phyloP scores from a whole-genome alignment of 2,113 vertebrate species.

The Myrmecophaga tridactyla region DNA sequence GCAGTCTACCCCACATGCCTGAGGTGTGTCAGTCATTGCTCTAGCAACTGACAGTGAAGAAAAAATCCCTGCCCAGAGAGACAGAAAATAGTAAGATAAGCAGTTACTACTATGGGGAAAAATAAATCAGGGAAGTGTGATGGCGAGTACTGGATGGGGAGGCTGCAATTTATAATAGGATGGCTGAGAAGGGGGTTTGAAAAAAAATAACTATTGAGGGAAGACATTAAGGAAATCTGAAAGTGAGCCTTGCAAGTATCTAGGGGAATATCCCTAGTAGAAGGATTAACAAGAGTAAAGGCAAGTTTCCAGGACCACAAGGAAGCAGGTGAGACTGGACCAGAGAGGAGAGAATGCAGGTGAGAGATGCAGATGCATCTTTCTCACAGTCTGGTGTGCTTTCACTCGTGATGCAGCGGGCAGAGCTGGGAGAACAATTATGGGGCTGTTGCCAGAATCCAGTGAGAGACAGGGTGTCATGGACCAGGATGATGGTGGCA shows the following conservation, averaged over 20 bases:
- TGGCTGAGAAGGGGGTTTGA: not conserved
- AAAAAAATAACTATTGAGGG: not conserved
- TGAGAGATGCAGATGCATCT: not conserved
- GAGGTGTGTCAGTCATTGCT: not conserved
- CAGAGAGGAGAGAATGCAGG: not conserved
- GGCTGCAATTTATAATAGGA: not conserved
- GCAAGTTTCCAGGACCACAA: not conserved
- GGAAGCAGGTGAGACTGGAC: not conserved
- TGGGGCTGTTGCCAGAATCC: not conserved
- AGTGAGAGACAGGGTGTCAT: not conserved
- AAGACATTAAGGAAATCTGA: not conserved
- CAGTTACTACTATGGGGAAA: not conserved
- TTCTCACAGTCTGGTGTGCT: fast-evolving
- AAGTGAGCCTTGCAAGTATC: not conserved
- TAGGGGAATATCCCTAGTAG: not conserved
- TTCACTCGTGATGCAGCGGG: not conserved
- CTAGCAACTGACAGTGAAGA: not conserved
- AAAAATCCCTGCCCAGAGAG: not conserved
- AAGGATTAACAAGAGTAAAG: not conserved
- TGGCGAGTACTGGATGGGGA: not conserved
- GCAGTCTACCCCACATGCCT: not conserved
- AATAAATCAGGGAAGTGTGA: not conserved
- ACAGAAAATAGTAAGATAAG: not conserved
- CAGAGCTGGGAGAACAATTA: too few species aligned
- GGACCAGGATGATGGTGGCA: not conserved